A percentile compares a stretch with the other conserved stretches of the same genome.
Conservation (phyloP, 2,888 invertebrate species). For the Netelia melanura region DNA sequence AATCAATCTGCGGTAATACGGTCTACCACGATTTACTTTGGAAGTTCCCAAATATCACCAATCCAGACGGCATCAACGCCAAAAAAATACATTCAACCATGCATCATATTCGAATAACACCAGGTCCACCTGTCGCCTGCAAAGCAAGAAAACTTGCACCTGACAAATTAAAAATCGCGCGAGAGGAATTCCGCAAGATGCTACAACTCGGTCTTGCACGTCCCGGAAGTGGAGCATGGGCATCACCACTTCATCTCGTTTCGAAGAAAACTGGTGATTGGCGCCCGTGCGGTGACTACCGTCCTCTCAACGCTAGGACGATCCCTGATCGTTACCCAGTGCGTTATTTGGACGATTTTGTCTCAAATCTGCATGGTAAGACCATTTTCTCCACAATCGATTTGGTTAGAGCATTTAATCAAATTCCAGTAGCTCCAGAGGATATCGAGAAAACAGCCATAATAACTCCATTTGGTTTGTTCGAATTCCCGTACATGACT, state of each 20-base stretch:
- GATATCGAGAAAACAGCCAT: constrained; percentile 76
- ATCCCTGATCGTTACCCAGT: constrained; percentile 80
- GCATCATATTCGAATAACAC: constrained; percentile 73
- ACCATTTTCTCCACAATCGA: constrained; percentile 75
- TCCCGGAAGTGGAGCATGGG: constrained; percentile 80
- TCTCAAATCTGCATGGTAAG: constrained; percentile 40
- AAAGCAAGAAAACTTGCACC: constrained; percentile 46
- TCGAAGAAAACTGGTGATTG: constrained; percentile 72
- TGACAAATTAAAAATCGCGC: constrained; percentile 73
- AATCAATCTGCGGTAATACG: too few species aligned
- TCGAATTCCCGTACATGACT: constrained; percentile 72
- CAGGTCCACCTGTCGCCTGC: constrained; percentile 9
- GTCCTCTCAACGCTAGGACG: constrained; percentile 76
- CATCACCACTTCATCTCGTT: constrained; percentile 80
- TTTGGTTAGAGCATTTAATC: constrained; percentile 73
- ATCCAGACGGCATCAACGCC: constrained; percentile 27
- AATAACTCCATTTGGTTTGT: constrained; percentile 75
- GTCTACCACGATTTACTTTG: too few species aligned
- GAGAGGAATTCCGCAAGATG: constrained; percentile 78
- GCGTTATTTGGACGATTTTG: constrained; percentile 76
- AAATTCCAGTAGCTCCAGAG: constrained; percentile 73
- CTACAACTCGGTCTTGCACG: constrained; percentile 78
- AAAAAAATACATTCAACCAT: constrained; percentile 66
- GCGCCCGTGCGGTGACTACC: constrained; percentile 77
- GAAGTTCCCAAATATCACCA: constrained; percentile 40